Evolutionary conservation across 2,797 vertebrate genomes (phyloP), one percentile per base, ranked within the genome.

Genomic region (Philypnodon macrostomus): DNA sequence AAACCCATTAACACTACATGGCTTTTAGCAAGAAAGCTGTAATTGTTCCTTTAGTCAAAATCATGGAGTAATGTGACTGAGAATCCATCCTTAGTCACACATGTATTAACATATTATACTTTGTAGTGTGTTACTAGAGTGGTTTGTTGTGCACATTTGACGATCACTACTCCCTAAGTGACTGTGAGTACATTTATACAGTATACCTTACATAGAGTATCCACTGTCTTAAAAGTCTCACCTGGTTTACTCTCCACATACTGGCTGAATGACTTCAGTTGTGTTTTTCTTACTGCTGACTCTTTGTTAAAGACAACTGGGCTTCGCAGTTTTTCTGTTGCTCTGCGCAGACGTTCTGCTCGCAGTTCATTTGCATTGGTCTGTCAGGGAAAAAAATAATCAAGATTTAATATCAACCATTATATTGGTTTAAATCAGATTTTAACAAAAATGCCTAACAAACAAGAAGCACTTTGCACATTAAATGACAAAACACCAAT

Each of bases 201-300:
- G n/a, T n/a, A n/a, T n/a, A n/a, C n/a, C n/a, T n/a, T 10, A 75
- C 73, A 71, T 17, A 56, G 21, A 39, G 19, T 12, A n/a, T 34
- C 15, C 3, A 37, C 10, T 38, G 21, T 69, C 52, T 16, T 32
- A 31, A n/a, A 8, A 23, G 7, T 34, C 54, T 76, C 89, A 99
- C 96, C 96, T 92, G 96, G 94, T 85, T 93, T 89, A 81, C 69
- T 94, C 80, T 98, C 96, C 81, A 98, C 92, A 36, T 94, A 98
- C 73, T 98, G 95, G 88, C 95, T 99, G 87, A 96, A 99, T 59
- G 96, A 99, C 86, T 97, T 94, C 38, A 99, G 93, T 81, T 97
- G 96, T 10, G 95, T 98, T 89, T 97, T 98, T 73, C 95, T 93
- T 81, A 99, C 87, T 1, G 95, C 74, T 6, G 95, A 91, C 70